Base-by-base conservation (phyloP, 2,113 vertebrate species). In the Brienomyrus longianalis region DNA sequence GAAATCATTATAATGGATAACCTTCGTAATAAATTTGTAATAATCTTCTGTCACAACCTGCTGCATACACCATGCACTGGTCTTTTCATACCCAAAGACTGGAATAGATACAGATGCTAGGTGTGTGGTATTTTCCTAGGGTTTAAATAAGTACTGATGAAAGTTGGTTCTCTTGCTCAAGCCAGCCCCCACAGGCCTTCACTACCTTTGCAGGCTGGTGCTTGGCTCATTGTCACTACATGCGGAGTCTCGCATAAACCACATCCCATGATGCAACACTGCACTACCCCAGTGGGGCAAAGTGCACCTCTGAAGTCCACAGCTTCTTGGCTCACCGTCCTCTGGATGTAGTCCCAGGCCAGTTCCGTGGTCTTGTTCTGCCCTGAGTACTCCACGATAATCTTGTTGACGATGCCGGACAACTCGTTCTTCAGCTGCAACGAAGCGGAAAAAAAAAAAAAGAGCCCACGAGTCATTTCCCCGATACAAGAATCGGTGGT, bases 281-380 rank as follows among this genome's bases (percentile, higher is more conserved):
- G 23, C 39, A 52, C 50, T 19, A 19, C 88, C 51, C 77, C 66
- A 43, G 39, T 50, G 43, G 15, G 35, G 54, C 17, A 23, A 54
- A 45, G 35, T 88, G n/a, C 54, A 8, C 52, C 3, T 35, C 86
- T 11, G 17, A 35, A 35, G 2, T 19, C 15, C 27, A 39, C 87
- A 21, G 47, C 2, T 11, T 39, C 48, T 35, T 27, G 52, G 86
- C 92, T 95, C 90, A 99, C 98, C 92, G 96, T 96, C 0, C 1
- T 93, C 94, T 99, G 98, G 89, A 99, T 95, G 19, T 97, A 98
- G 95, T 99, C 98, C 97, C 97, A 99, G 0, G 96, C 95, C 6
- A 94, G 94, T 89, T 97, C 96, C 15, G 97, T 91, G 88, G 93
- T 96, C 87, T 88, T 95, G 89, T 96, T 94, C 43, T 90, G 35